phyloP scores from a whole-genome alignment of 2,888 invertebrate species.

The Melanotus villosus region DNA sequence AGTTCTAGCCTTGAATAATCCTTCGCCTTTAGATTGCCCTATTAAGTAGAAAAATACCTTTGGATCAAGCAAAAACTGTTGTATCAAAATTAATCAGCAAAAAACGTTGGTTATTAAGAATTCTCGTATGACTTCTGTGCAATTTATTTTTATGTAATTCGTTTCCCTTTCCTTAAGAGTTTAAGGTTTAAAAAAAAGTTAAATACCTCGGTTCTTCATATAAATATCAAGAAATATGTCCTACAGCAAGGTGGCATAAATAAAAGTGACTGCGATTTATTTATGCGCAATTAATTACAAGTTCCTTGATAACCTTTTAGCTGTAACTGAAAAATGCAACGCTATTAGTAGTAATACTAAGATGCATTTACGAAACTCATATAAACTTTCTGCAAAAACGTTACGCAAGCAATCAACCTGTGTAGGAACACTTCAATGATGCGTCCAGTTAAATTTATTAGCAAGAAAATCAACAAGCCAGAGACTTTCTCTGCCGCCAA shows the following conservation, averaged over 20 bases:
- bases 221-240: constrained; percentile 2
- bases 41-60: no score
- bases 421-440: constrained; percentile 31
- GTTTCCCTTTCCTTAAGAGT: no score
- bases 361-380: constrained; percentile 17
- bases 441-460: constrained; percentile 27
- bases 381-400: constrained; percentile 11
- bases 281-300: background rate
- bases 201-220: background rate
- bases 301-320: constrained; percentile 9
- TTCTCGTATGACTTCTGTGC: no score
- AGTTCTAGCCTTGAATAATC: no score
- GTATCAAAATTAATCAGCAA: no score
- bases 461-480: constrained; percentile 20
- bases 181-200: no score
- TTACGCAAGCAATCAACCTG: constrained; percentile 36
- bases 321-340: background rate
- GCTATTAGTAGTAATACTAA: background rate
- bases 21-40: no score
- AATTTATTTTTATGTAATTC: no score
- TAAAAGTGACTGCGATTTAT: background rate
- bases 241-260: background rate
- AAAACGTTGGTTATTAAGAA: no score
- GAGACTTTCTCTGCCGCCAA: constrained; percentile 32
- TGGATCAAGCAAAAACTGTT: no score